phyloP scores from a whole-genome alignment of 2,888 invertebrate species.

The Acronicta alni region DNA sequence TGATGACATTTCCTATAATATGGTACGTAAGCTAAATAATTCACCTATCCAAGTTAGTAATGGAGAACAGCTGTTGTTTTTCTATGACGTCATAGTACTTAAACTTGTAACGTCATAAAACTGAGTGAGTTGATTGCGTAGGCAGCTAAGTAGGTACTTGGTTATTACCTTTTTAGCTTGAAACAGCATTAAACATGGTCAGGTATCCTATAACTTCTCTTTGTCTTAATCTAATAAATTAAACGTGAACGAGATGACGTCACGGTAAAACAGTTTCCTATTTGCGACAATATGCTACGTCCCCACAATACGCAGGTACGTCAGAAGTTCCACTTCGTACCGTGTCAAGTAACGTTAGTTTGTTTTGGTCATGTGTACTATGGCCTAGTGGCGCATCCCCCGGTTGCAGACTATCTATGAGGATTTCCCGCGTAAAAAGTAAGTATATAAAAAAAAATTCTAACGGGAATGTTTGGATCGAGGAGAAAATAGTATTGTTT shows the following conservation, averaged over 20 bases:
- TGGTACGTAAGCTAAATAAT: no score
- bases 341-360: no score
- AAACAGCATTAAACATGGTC: conserved; percentile 3
- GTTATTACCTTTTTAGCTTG: background rate
- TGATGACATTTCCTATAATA: no score
- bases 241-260: background rate
- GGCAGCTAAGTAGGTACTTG: background rate
- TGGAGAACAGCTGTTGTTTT: background rate
- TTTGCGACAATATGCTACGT: background rate
- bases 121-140: conserved; percentile 1
- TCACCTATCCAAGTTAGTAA: no score
- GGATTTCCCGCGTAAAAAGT: no score
- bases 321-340: background rate
- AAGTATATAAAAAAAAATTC: no score
- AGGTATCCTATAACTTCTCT: background rate
- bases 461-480: no score
- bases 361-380: no score
- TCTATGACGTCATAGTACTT: conserved; percentile 1
- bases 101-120: background rate
- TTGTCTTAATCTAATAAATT: conserved; percentile 7
- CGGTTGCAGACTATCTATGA: no score
- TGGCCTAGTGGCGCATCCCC: no score
- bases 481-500: no score
- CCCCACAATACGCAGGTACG: background rate
- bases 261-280: conserved; percentile 1